Conservation (phyloP, 2,888 invertebrate genomes). For the Flexamia atlantica region DNA sequence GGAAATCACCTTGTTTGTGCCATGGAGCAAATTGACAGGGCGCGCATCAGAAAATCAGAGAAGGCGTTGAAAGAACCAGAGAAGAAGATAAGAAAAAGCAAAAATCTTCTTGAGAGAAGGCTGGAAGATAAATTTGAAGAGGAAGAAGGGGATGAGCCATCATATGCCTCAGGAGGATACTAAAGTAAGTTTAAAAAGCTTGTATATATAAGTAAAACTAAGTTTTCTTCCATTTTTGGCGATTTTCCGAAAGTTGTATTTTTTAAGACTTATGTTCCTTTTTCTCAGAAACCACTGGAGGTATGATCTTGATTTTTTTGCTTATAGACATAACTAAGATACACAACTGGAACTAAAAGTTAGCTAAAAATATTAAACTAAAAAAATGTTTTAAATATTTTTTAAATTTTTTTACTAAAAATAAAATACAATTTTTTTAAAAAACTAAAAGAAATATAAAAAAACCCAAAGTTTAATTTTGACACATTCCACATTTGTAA, state of each 20-base stretch:
- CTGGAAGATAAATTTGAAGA: constrained; percentile 53
- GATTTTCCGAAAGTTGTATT: constrained; percentile 5
- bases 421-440: not conserved
- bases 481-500: constrained; percentile 36
- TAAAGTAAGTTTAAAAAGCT: not conserved
- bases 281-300: not conserved
- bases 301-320: not conserved
- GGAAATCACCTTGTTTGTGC: not conserved
- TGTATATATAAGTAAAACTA: not conserved
- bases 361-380: not conserved
- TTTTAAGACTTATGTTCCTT: not conserved
- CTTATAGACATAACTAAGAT: not conserved
- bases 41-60: not conserved
- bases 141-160: constrained; percentile 14
- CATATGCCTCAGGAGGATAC: constrained; percentile 14
- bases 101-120: constrained; percentile 48
- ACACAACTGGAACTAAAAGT: not conserved
- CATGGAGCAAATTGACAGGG: constrained; percentile 22
- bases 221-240: not conserved
- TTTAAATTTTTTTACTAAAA: not conserved
- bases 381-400: not conserved
- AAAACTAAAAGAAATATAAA: not conserved
- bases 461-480: not conserved
- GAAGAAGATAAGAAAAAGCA: constrained; percentile 41
- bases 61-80: constrained; percentile 3